Conservation (phyloP, 92 coral and sea anemone species). For the Porites cylindrica region DNA sequence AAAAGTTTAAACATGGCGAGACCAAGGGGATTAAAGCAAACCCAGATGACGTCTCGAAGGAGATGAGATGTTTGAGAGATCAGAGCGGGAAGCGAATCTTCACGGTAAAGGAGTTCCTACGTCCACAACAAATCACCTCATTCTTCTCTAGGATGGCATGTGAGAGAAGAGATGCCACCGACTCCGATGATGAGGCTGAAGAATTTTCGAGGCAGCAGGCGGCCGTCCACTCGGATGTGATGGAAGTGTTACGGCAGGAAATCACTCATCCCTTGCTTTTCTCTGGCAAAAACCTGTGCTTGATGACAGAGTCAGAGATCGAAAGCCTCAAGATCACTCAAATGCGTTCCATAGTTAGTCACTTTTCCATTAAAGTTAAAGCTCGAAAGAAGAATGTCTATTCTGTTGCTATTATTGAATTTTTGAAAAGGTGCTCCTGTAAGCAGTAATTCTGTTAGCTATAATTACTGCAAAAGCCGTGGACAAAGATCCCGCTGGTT, state of each 20-base stretch:
- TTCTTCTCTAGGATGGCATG: neutral
- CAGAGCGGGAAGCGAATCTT: slow-evolving; percentile 28
- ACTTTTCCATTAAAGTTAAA: slow-evolving; percentile 31
- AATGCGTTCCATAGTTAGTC: slow-evolving; percentile 20
- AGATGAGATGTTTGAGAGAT: slow-evolving; percentile 45
- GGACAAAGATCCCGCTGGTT: too few relatives aligned
- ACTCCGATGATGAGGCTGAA: too few relatives aligned
- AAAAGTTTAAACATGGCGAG: neutral
- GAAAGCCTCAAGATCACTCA: slow-evolving; percentile 27
- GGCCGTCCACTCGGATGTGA: slow-evolving; percentile 23
- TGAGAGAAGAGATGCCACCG: too few relatives aligned
- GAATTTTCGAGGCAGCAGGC: slow-evolving; percentile 9
- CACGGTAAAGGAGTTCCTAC: slow-evolving; percentile 14
- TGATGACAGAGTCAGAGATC: slow-evolving; percentile 1
- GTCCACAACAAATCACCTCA: slow-evolving; percentile 39
- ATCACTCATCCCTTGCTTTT: slow-evolving; percentile 10
- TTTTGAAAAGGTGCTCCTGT: slow-evolving; percentile 23
- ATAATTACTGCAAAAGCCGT: too few relatives aligned
- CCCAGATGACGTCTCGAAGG: slow-evolving; percentile 47
- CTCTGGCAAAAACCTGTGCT: too few relatives aligned
- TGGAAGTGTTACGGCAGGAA: slow-evolving; percentile 28
- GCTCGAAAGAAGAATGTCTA: slow-evolving; percentile 32
- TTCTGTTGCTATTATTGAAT: slow-evolving; percentile 20
- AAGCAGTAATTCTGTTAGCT: slow-evolving; percentile 9
- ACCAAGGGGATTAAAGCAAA: slow-evolving; percentile 34